Evolutionary conservation across 2,797 vertebrate species (phyloP), one percentile per base, ranked within the genome.

Genomic region (Carapus acus): DNA sequence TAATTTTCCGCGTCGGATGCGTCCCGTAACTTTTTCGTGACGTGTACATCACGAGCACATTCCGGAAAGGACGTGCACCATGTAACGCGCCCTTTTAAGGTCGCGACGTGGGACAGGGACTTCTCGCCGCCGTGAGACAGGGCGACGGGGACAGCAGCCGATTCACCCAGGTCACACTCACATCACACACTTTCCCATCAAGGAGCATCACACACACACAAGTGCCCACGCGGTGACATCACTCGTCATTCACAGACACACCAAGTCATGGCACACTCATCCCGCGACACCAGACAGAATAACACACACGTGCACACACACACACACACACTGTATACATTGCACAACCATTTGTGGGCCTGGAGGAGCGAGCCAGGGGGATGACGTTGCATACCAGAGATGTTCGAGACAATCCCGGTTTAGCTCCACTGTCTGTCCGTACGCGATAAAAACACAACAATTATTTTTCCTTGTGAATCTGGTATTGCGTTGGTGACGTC

Each of bases 1-100:
- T 20, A 17, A 45, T 55, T 65, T 67, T 63, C 50, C 34, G 11
- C 33, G 52, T 46, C 22, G 1, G 0, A 34, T 60, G 1, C 37
- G 1, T 20, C 20, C 21, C 1, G 0, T 9, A 36, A 42, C 4
- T 51, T 13, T 58, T 33, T 19, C 23, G 31, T 59, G 49, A 41
- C 14, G 18, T 57, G 23, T 19, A 8, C 36, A 4, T 49, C 43
- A 45, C 18, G 52, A 17, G 20, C 40, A n/a, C 4, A 2, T 60
- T 19, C 7, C 15, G 49, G 36, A 55, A 52, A 51, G 42, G 34
- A 43, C 15, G 39, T 47, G 3, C 16, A 38, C 27, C 20, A 33
- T 37, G 16, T 16, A n/a, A 48, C 31, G 38, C 13, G 44, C 9
- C 65, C 65, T 67, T 80, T 57, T 72, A 74, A 53, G 71, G 68